Evolutionary conservation across 2,888 invertebrate genomes (phyloP), one percentile per base, ranked within the genome.

Genomic region (Lepidocyrtinus sp.): DNA sequence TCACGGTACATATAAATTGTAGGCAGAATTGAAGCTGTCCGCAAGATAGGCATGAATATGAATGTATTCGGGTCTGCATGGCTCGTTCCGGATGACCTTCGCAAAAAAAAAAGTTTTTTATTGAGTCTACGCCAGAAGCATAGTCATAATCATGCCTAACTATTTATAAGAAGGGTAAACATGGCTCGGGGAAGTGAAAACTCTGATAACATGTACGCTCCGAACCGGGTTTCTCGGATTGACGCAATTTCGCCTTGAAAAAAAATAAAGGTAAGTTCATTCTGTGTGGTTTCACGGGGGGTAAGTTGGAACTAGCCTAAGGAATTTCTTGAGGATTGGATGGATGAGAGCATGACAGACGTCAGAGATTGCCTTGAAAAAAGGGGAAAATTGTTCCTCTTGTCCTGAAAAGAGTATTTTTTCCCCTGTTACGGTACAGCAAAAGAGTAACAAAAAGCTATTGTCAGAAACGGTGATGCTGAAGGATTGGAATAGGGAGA

Each of bases 291-390:
- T 69, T 45, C 17, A 36, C 17, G 55, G 45, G 62, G 26, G n/a
- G 19, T 45, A 67, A 17, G 67, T 17, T 5, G 25, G 26, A 7
- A 24, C 2, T 19, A 61, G 61, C 2, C 21, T 12, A 12, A 19
- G 2, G 45, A 12, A 9, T 12, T 5, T 5, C 12, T 9, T 45
- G 45, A 45, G 61, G 61, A 61, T 61, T 45, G 61, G 61, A 50
- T 50, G 61, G 61, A 61, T 21, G 61, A 19, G 22, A 45, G 21
- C 61, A 21, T 61, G 22, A 22, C 19, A 22, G 61, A 22, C 70
- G 70, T 70, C 70, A 72, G 2, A 24, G 46, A 62, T 50, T 63
- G 63, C 72, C 72, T 72, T 72, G 72, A 70, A 70, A 70, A 17
- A 50, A 50, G 50, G 50, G 50, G 50, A 50, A 50, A 50, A 36